Evolutionary conservation across 2,113 vertebrate genomes (phyloP).

Genomic region (Sinocyclocheilus anophthalmus): DNA sequence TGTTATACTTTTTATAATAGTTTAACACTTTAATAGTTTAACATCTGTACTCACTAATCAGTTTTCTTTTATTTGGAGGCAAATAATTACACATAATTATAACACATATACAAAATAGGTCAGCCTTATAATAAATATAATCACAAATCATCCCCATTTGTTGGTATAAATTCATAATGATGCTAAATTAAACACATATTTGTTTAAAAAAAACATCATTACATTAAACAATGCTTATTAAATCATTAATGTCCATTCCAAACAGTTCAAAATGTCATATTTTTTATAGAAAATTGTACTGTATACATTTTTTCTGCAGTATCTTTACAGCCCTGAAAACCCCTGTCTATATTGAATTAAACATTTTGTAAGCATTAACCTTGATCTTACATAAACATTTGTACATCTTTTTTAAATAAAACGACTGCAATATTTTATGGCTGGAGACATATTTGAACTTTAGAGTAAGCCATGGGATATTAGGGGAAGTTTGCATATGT

Average conservation of each 20-base stretch:
- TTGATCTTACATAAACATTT: not conserved
- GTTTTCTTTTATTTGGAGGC: not conserved
- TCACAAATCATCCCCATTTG: not conserved
- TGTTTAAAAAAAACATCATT: not conserved
- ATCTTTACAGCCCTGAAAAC: not conserved
- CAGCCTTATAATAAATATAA: slow-evolving; percentile 20
- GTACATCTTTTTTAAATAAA: not conserved
- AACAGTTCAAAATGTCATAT: not conserved
- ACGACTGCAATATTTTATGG: not conserved
- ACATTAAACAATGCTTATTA: not conserved
- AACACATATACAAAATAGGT: slow-evolving; percentile 19
- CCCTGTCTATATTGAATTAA: not conserved
- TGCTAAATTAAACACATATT: not conserved
- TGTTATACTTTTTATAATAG: too few species aligned
- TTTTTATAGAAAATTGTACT: not conserved
- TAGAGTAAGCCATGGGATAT: slow-evolving; percentile 5
- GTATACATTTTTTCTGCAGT: not conserved
- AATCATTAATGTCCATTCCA: not conserved
- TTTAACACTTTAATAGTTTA: not conserved
- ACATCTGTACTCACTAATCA: not conserved
- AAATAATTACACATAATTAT: slow-evolving; percentile 1
- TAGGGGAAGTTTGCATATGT: not conserved
- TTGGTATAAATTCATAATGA: not conserved
- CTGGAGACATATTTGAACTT: slow-evolving; percentile 17
- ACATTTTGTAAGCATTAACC: not conserved